Evolutionary conservation across 2,888 invertebrate genomes (phyloP).

Genomic region (Antheraea assamensis): DNA sequence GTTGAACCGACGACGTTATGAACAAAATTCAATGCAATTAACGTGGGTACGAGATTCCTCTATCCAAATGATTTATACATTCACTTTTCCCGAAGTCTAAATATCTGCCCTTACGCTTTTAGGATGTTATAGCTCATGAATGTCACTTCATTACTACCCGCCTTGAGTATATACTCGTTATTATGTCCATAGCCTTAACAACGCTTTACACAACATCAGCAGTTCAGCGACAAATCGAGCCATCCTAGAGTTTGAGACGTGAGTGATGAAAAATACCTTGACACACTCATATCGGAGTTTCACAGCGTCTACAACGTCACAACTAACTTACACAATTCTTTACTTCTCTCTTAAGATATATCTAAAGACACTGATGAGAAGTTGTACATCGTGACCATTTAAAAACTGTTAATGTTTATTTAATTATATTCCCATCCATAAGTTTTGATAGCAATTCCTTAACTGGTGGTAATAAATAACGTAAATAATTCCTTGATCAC

Average conservation of each 20-base stretch:
- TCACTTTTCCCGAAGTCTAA: not conserved
- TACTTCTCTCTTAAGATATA: not conserved
- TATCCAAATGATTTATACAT: not conserved
- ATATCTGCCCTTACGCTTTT: not conserved
- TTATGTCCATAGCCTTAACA: not conserved
- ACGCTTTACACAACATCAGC: not conserved
- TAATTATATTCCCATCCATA: not conserved
- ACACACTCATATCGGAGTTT: not conserved
- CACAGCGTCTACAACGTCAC: not conserved
- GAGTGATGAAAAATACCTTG: slow-evolving; percentile 7
- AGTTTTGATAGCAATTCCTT: not conserved
- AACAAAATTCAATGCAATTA: not conserved
- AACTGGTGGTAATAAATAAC: not conserved
- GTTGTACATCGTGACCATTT: not conserved
- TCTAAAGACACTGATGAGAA: not conserved
- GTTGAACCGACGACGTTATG: not conserved
- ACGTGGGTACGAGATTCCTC: not conserved
- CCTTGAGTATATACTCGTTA: not conserved
- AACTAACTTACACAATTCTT: not conserved
- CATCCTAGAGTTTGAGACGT: not conserved
- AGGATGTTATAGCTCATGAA: not conserved
- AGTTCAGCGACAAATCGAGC: not conserved
- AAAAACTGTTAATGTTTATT: not conserved
- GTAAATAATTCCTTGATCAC: not conserved
- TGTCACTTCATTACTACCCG: not conserved